phyloP scores from a whole-genome alignment of 2,888 invertebrate species.

The Malacosoma neustria region DNA sequence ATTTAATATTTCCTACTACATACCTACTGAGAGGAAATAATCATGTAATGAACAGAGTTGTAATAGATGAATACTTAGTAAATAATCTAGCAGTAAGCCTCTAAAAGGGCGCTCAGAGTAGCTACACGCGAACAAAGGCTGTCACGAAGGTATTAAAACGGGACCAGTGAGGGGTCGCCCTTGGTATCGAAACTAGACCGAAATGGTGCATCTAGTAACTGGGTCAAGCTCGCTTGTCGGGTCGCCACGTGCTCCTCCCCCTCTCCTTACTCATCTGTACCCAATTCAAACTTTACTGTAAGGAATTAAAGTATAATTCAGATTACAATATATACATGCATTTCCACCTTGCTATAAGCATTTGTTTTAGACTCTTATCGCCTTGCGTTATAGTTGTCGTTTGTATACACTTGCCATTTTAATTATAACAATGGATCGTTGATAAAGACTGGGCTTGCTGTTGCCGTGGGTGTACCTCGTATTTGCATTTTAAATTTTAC shows the following conservation, averaged over 20 bases:
- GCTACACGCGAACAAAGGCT: slow-evolving; percentile 20
- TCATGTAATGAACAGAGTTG: too few species aligned
- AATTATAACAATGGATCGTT: slow-evolving; percentile 29
- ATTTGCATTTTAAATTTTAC: slow-evolving; percentile 31
- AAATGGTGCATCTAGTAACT: slow-evolving; percentile 68
- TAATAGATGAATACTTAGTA: too few species aligned
- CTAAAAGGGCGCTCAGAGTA: not conserved
- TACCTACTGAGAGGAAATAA: too few species aligned
- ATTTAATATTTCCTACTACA: too few species aligned
- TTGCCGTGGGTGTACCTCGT: slow-evolving; percentile 11
- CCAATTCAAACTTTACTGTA: slow-evolving; percentile 20
- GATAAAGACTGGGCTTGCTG: slow-evolving; percentile 6
- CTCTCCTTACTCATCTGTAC: slow-evolving; percentile 19
- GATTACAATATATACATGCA: too few species aligned
- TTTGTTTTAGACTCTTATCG: slow-evolving; percentile 4
- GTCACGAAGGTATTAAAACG: slow-evolving; percentile 22
- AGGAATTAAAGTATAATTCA: slow-evolving; percentile 27
- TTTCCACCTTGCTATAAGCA: slow-evolving; percentile 18
- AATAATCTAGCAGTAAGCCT: too few species aligned
- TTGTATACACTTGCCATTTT: slow-evolving; percentile 10
- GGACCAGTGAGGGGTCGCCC: slow-evolving; percentile 43
- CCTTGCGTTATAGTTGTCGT: slow-evolving; percentile 17
- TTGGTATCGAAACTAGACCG: slow-evolving; percentile 53
- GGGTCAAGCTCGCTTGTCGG: slow-evolving; percentile 65
- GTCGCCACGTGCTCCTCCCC: slow-evolving; percentile 56